Evolutionary conservation across 2,797 vertebrate species (phyloP).

Genomic region (Rhinichthys osculus): DNA sequence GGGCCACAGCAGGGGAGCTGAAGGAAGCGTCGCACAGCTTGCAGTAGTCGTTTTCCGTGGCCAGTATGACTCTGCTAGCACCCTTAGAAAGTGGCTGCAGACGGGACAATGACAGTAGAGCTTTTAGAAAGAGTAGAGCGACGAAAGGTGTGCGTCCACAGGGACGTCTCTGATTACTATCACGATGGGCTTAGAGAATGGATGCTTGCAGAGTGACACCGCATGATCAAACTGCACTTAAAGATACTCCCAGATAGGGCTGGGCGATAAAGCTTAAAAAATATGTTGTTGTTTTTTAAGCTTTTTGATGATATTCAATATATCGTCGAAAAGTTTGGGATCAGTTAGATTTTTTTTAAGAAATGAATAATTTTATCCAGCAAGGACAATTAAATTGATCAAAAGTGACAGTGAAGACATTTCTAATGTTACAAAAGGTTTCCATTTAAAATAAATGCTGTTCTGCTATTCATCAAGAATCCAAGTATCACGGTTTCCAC

Average conservation of each 20-base stretch:
- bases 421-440: neutral
- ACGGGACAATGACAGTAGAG: constrained; percentile 41
- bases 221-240: constrained; percentile 50
- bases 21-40: constrained; percentile 98
- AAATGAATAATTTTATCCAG: neutral
- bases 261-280: neutral
- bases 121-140: constrained; percentile 23
- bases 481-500: neutral
- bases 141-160: constrained; percentile 10
- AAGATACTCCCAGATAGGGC: constrained; percentile 8
- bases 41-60: constrained; percentile 98
- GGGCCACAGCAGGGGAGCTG: constrained; percentile 94
- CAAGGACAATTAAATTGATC: neutral
- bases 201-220: constrained; percentile 39
- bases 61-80: constrained; percentile 92
- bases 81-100: constrained; percentile 83
- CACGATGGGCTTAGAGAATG: constrained; percentile 33
- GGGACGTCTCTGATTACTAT: constrained; percentile 56
- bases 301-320: neutral
- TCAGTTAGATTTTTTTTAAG: no score
- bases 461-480: neutral
- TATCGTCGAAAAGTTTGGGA: neutral
- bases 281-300: neutral
- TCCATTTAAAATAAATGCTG: no score
- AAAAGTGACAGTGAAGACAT: neutral